Evolutionary conservation across 2,113 vertebrate species (phyloP), one percentile per base, ranked within the genome.

Genomic region (Grallaria varia): DNA sequence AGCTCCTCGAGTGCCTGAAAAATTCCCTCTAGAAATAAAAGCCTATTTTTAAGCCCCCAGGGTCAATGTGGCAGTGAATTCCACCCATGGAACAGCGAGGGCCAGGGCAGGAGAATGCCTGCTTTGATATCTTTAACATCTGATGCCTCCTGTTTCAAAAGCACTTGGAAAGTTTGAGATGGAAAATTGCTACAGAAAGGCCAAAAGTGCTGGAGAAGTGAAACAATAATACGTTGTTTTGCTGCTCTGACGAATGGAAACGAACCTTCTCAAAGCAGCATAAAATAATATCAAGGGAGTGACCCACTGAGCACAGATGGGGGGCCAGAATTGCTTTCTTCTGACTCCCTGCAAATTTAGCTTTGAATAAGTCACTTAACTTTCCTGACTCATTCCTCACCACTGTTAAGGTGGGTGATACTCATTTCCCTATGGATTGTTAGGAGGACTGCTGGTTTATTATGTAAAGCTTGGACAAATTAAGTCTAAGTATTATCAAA

Each of bases 121-220:
- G 39, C 87, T 82, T 78, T 84, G 87, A 68, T 84, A 73, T 53
- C 87, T 91, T 87, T 62, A 84, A 39, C 81, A 84, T 81, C 85
- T 35, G 55, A 84, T 40, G 72, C 87, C 84, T 96, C 52, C n/a
- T 3, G 15, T 80, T 95, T 80, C 87, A 52, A 93, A 93, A 86
- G 75, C 72, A 8, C 73, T 92, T 18, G 83, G 92, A 93, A 88
- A 94, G 75, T 53, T 22, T 27, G 82, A 80, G 95, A 67, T 53
- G 96, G 95, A 96, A 97, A 97, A 83, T 58, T 13, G 63, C 90
- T 11, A 67, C 84, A 66, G 52, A 80, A 90, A 96, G 92, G 95
- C 92, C 90, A 92, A 49, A 79, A 88, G 91, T 33, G 27, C 55
- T 3, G 2, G 47, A 71, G 75, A 87, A 94, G 42, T 37, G 91